Evolutionary conservation across 1,140 invertebrate species (phyloP), one percentile per base, ranked within the genome.

Genomic region (Holotrichia oblita): DNA sequence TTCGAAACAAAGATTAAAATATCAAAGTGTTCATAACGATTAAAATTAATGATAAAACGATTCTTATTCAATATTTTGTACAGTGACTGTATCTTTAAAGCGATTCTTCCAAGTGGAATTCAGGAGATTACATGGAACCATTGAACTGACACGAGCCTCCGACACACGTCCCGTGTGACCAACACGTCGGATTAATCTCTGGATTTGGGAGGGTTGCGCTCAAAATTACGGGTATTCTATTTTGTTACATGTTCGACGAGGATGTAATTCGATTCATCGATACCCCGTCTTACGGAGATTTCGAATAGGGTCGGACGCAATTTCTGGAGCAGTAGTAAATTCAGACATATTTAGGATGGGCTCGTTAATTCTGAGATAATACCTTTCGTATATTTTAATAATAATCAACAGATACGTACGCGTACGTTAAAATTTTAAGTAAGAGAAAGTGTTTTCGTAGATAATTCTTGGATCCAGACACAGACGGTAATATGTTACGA

Each of bases 261-360:
- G 48, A 55, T 55, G 48, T 55, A 55, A 55, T 55, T 55, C 48
- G 48, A 55, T 55, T 55, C 48, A 55, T 55, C 48, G 48, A 55
- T 55, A 17, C 17, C 44, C 44, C 12, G 48, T n/a, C 48, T 55
- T 55, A 55, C 48, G 48, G 2, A 55, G 14, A 55, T 55, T 55
- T 55, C 12, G 14, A 55, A n/a, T 17, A 14, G 48, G 48, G 14
- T 55, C 6, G 48, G 14, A 17, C 14, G 48, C 17, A 55, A 55
- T 17, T 55, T 55, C 14, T n/a, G 12, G 14, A 55, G 48, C 6
- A 55, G 12, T n/a, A 55, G 6, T 55, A 55, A 55, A 55, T 17
- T 55, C 48, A 14, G 17, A 55, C n/a, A n/a, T 55, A n/a, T 55
- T 55, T 17, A n/a, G 48, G 14, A 17, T 55, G 48, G 4, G 4